Conservation (phyloP, 1,140 invertebrate genomes). For the Eufriesea mexicana region DNA sequence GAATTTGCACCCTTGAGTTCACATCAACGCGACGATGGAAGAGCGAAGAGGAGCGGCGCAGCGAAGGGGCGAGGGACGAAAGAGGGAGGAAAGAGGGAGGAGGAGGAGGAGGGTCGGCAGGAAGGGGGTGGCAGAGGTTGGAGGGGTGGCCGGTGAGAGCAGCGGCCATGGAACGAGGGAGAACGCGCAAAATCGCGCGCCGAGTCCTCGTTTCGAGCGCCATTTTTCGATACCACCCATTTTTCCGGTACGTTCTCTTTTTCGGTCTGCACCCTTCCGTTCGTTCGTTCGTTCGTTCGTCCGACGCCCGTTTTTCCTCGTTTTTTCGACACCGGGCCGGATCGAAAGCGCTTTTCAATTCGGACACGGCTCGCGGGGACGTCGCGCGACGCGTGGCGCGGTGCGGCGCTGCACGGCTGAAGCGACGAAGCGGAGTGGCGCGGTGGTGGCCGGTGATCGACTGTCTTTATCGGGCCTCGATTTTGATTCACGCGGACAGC, state of each 20-base stretch:
- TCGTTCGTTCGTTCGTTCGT: background rate
- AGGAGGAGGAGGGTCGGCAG: background rate
- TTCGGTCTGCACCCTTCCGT: slow-evolving; percentile 16
- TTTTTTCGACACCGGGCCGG: background rate
- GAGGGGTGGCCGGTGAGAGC: slow-evolving; percentile 21
- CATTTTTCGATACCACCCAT: slow-evolving; percentile 63
- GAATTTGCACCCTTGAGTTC: slow-evolving; percentile 81
- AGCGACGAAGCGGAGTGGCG: no score
- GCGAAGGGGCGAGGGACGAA: background rate
- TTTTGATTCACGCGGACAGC: slow-evolving; percentile 53
- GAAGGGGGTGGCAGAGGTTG: slow-evolving; percentile 4
- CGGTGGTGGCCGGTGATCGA: slow-evolving; percentile 32
- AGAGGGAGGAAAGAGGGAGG: background rate
- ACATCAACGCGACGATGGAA: slow-evolving; percentile 70
- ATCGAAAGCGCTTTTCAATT: slow-evolving; percentile 41
- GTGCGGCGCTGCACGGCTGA: no score
- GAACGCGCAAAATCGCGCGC: slow-evolving; percentile 65
- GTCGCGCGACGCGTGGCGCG: background rate
- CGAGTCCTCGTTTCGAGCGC: slow-evolving; percentile 43
- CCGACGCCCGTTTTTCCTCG: background rate
- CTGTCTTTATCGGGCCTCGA: slow-evolving; percentile 47
- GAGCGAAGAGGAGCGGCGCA: slow-evolving; percentile 18
- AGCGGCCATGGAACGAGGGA: slow-evolving; percentile 58
- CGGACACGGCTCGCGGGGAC: slow-evolving; percentile 26
- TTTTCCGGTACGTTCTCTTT: slow-evolving; percentile 39